Percentiles rank a stretch among this genome's conserved stretches.
Conservation (phyloP, 2,888 invertebrate species). For the Smittia sp. region DNA sequence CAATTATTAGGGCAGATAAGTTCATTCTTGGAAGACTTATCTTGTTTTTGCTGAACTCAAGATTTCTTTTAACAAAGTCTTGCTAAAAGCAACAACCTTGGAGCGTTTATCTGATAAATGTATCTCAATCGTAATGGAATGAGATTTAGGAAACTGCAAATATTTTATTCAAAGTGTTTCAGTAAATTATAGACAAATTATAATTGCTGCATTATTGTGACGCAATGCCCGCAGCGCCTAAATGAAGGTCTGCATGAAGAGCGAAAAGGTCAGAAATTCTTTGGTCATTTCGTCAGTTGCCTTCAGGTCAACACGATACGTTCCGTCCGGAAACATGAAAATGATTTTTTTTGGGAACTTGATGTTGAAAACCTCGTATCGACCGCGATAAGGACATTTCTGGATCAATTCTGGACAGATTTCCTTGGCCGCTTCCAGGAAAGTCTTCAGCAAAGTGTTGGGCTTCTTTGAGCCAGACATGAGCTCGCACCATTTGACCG, state of each 20-base stretch:
- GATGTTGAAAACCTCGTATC: background rate
- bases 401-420: background rate
- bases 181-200: too few relatives aligned
- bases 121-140: too few relatives aligned
- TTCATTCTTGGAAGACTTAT: too few relatives aligned
- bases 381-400: background rate
- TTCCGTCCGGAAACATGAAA: background rate
- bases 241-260: background rate
- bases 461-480: slow-evolving; percentile 2
- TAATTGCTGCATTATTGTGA: too few relatives aligned
- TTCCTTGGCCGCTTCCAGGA: background rate
- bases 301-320: background rate
- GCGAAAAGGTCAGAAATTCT: background rate
- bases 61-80: too few relatives aligned
- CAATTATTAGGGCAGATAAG: too few relatives aligned
- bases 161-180: too few relatives aligned
- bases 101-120: too few relatives aligned
- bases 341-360: background rate
- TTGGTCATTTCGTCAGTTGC: background rate
- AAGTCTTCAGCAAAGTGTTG: background rate
- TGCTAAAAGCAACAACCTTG: too few relatives aligned
- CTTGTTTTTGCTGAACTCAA: too few relatives aligned
- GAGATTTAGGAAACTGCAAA: too few relatives aligned
- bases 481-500: background rate
- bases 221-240: too few relatives aligned